These are phyloP conservation scores for Amniataba percoides DNA, from an alignment of 2,797 vertebrate genomes.

Conservation along the genomic window DNA sequence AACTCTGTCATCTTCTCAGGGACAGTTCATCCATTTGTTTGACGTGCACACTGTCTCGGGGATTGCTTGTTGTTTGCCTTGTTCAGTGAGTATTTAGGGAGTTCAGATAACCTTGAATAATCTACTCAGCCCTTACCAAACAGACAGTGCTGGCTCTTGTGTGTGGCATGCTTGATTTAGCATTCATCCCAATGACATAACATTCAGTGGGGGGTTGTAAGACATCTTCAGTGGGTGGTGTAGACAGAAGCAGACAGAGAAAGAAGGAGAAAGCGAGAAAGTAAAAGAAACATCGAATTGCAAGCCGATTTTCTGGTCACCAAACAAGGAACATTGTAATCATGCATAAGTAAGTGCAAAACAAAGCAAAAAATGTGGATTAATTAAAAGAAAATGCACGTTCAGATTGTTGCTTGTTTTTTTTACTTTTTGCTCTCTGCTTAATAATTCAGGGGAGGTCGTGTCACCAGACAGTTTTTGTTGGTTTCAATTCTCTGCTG, in stretches of 20 bases:
- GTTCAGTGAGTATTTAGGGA: constrained; percentile 60
- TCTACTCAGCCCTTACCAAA: constrained; percentile 57
- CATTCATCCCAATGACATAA: constrained; percentile 60
- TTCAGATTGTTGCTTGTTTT: constrained; percentile 5
- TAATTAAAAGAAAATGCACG: constrained; percentile 30
- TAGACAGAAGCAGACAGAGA: constrained; percentile 7
- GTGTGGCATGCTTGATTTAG: constrained; percentile 58
- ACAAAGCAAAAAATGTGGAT: constrained; percentile 26
- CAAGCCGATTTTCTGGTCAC: constrained; percentile 42
- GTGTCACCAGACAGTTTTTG: constrained; percentile 49
- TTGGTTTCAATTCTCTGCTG: constrained; percentile 54
- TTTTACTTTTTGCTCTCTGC: constrained; percentile 19
- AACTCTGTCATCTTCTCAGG: constrained; percentile 31
- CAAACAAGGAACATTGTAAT: constrained; percentile 34
- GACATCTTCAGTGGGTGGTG: constrained; percentile 46
- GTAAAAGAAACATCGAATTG: constrained; percentile 29
- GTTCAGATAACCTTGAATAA: constrained; percentile 74
- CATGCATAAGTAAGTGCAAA: constrained; percentile 32
- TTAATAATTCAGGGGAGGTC: constrained; percentile 32
- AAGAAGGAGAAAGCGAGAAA: constrained; percentile 21
- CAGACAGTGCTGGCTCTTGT: constrained; percentile 35
- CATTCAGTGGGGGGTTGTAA: constrained; percentile 49
- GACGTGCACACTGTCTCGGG: constrained; percentile 38
- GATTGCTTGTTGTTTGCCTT: constrained; percentile 52
- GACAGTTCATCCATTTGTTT: constrained; percentile 58